A percentile compares a stretch with the other conserved stretches of the same genome.
These are phyloP conservation scores for Microcebus lehilahytsara DNA, from an alignment of 2,113 vertebrate genomes.

Conservation along the genomic window DNA sequence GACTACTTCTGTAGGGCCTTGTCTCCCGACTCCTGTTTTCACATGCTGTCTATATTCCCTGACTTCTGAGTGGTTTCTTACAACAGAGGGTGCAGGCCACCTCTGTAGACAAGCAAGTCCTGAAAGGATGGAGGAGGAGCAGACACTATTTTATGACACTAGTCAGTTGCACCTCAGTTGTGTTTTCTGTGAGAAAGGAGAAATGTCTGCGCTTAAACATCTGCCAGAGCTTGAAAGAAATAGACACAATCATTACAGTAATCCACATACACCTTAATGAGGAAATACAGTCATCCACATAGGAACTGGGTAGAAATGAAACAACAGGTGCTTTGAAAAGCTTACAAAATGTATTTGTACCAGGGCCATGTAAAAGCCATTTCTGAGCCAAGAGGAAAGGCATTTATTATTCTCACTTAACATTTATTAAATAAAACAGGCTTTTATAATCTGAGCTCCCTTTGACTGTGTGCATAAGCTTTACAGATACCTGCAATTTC, in stretches of 20 bases:
- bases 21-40: neutral
- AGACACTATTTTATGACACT: neutral
- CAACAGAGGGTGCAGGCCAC: neutral
- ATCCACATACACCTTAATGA: conserved; percentile 14
- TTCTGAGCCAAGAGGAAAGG: conserved; percentile 68
- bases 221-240: conserved; percentile 6
- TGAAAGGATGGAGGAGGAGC: neutral
- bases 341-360: conserved; percentile 68
- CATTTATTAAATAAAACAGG: conserved; percentile 66
- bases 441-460: conserved; percentile 37
- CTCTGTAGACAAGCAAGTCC: neutral
- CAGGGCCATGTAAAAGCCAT: conserved; percentile 42
- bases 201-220: neutral
- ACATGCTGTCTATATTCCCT: neutral
- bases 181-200: neutral
- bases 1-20: neutral
- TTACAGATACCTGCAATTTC: conserved; percentile 43
- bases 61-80: neutral
- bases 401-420: conserved; percentile 69
- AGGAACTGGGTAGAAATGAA: conserved; percentile 25
- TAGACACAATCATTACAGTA: conserved; percentile 12
- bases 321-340: conserved; percentile 72
- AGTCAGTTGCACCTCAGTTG: neutral
- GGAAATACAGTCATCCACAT: conserved; percentile 47
- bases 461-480: conserved; percentile 49